A percentile compares a stretch with the other conserved stretches of the same genome.
These are phyloP conservation scores for Syrmaticus mikado DNA, from an alignment of 2,113 vertebrate genomes.

Conservation along the genomic window DNA sequence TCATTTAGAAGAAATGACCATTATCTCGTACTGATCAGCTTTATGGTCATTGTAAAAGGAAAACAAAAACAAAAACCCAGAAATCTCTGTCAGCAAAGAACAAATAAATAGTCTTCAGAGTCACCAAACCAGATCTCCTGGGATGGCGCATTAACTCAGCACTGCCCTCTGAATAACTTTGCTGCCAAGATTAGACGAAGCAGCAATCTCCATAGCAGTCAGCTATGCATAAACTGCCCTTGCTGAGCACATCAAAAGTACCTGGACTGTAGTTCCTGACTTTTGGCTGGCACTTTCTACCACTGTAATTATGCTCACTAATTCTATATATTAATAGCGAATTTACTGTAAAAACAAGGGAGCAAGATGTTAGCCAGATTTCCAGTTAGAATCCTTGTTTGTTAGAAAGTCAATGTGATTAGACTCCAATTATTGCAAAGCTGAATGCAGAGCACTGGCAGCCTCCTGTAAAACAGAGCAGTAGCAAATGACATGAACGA, in stretches of 20 bases:
- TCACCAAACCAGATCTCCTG: not conserved
- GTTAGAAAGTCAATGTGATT: not conserved
- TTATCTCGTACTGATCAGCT: not conserved
- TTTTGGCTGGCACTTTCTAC: not conserved
- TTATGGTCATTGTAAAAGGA: not conserved
- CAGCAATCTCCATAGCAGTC: not conserved
- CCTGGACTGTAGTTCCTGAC: not conserved
- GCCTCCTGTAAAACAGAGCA: not conserved
- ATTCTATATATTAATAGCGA: conserved; percentile 13
- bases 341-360: not conserved
- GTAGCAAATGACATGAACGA: not conserved
- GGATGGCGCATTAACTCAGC: not conserved
- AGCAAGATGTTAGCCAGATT: not conserved
- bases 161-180: not conserved
- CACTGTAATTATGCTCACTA: not conserved
- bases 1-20: not conserved
- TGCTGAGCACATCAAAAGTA: not conserved
- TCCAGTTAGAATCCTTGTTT: not conserved
- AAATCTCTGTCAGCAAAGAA: not conserved
- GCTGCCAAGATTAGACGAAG: not conserved
- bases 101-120: not conserved
- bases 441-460: not conserved
- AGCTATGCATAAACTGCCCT: not conserved
- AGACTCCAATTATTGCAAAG: not conserved
- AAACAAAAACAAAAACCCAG: not conserved